phyloP scores from a whole-genome alignment of 2,113 vertebrate species.

The Lepus timidus region DNA sequence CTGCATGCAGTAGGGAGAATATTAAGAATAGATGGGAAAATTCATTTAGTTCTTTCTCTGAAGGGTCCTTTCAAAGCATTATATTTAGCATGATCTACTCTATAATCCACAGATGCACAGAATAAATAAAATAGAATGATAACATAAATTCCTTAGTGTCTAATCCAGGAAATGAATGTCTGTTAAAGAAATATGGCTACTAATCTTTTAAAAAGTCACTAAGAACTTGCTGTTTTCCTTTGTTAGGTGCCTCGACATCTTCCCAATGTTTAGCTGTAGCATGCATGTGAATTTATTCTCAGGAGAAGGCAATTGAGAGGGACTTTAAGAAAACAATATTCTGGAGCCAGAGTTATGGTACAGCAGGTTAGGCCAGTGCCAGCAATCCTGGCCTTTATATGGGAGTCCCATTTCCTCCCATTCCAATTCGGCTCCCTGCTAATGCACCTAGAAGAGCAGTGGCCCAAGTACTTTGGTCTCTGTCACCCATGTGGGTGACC shows the following conservation, averaged over 20 bases:
- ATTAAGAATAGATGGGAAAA: constrained; percentile 78
- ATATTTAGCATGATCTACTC: constrained; percentile 58
- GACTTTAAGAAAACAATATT: not conserved
- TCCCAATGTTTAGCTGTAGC: constrained; percentile 2
- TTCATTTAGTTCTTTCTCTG: constrained; percentile 78
- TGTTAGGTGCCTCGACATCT: not conserved
- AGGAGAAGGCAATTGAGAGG: not conserved
- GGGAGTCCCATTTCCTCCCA: no score
- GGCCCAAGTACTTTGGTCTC: no score
- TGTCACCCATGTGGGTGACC: no score
- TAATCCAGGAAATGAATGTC: constrained; percentile 78
- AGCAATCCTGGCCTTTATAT: no score
- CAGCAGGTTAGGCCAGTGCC: no score
- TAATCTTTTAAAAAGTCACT: constrained; percentile 56
- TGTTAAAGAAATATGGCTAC: constrained; percentile 71
- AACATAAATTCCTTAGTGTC: constrained; percentile 56
- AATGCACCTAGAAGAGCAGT: no score
- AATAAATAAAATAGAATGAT: constrained; percentile 78
- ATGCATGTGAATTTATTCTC: not conserved
- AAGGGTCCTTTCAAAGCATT: constrained; percentile 73
- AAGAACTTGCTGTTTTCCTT: constrained; percentile 34
- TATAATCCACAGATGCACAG: constrained; percentile 57
- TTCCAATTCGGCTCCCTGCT: no score
- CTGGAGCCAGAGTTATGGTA: no score
- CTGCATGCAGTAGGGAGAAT: constrained; percentile 73